These are phyloP conservation scores for Gambelia wislizenii DNA, from an alignment of 2,797 vertebrate genomes.

Conservation along the genomic window DNA sequence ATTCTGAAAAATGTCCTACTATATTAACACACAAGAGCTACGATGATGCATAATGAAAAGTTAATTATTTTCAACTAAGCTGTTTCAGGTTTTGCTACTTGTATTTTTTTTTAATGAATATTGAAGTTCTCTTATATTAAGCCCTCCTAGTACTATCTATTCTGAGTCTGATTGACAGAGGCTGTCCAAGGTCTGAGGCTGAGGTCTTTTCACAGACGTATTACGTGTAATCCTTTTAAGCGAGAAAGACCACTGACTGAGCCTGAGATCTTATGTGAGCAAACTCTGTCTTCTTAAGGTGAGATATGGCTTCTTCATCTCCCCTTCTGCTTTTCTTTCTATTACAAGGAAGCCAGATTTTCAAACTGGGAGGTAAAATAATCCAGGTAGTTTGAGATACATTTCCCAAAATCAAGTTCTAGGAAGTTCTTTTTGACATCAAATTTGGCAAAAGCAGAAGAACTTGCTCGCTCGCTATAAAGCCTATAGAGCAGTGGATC, in stretches of 20 bases:
- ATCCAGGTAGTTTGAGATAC: neutral
- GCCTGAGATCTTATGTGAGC: neutral
- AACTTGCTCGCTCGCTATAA: neutral
- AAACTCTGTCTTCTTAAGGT: neutral
- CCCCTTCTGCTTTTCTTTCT: neutral
- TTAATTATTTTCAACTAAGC: constrained; percentile 2
- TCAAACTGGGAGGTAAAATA: neutral
- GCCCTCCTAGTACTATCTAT: too few species aligned
- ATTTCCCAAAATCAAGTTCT: neutral
- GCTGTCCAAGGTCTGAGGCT: neutral
- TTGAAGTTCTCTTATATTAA: neutral
- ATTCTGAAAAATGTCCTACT: neutral
- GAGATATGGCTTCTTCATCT: neutral
- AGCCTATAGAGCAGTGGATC: neutral
- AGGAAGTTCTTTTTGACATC: neutral
- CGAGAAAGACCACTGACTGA: neutral
- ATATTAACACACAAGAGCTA: neutral
- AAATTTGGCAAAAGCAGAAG: neutral
- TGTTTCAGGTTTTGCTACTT: neutral
- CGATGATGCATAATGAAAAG: neutral
- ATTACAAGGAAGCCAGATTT: neutral
- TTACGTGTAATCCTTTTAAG: neutral
- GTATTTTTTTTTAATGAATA: neutral
- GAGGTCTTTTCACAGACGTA: neutral
- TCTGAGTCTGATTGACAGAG: neutral